Base-by-base conservation (phyloP, 2,888 invertebrate species). In the Micropterix aruncella region DNA sequence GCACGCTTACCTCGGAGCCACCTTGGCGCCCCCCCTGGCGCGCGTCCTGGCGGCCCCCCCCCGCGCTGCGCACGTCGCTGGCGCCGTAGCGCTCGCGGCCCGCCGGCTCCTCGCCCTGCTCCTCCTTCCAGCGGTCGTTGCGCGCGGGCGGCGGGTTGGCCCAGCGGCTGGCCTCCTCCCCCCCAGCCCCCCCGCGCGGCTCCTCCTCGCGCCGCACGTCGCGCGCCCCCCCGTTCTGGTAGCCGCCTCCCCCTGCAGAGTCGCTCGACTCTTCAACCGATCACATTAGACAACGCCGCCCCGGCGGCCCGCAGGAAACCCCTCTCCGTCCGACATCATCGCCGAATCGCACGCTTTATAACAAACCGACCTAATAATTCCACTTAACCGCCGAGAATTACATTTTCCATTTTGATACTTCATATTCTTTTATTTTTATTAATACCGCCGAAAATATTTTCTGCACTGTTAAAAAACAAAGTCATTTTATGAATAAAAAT, bases 41-140 rank as follows among this genome's bases (percentile, higher is more conserved):
- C 54, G 68, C 69, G 51, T 68, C 69, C 52, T 69, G 69, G 41
- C 67, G 64, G 49, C 58, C 57, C 68, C 69, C 67, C 54, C 69
- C 65, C 50, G 65, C 60, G 54, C 58, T 60, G 54, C 54, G 51
- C 5, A 5, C 38, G 5, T 50, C 48, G 15, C 48, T 40, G 43
- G 52, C 43, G 51, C 53, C 51, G 38, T 52, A 47, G 9, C 49
- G 36, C 19, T 43, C 49, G 43, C 55, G 55, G 48, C 56, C 51
- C 51, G 53, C 49, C 40, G 70, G 65, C 16, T 67, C 65, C 43
- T 66, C 65, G 45, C 65, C 61, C 50, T 65, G 67, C 60, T 70
- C 67, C 60, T 75, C 75, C 62, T 75, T 74, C 75, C 75, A 79
- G 54, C 80, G 74, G 58, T 78, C 77, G 63, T 79, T 78, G 56